Conservation (phyloP, 1,140 invertebrate genomes). For the Drosophila virilis region DNA sequence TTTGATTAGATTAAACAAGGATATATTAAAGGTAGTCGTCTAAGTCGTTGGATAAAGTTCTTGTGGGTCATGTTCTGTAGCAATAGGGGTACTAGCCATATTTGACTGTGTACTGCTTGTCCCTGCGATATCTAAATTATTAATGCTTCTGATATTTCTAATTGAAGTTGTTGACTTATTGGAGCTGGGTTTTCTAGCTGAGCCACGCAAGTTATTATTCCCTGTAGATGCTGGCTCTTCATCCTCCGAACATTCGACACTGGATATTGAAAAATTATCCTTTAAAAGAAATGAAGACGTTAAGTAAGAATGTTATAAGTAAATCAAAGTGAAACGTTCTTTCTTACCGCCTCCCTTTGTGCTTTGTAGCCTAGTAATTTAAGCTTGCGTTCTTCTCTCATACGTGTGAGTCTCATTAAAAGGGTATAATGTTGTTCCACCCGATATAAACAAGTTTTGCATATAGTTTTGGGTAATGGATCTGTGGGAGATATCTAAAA, state of each 20-base stretch:
- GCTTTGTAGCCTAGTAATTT: constrained; percentile 49
- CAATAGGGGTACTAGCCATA: constrained; percentile 1
- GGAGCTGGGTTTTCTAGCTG: constrained; percentile 3
- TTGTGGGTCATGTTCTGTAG: constrained; percentile 11
- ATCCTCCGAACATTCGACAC: constrained; percentile 63
- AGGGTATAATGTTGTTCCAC: constrained; percentile 89
- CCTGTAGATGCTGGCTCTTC: constrained; percentile 43
- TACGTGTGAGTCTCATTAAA: constrained; percentile 86
- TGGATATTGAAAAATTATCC: constrained; percentile 56
- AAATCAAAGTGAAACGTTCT: neutral
- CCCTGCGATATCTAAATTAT: constrained; percentile 26
- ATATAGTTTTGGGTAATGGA: constrained; percentile 90
- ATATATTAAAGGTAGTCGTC: constrained; percentile 13
- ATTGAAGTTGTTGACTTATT: constrained; percentile 25
- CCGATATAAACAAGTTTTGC: constrained; percentile 88
- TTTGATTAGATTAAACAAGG: constrained; percentile 37
- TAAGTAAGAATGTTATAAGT: neutral
- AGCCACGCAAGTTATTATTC: constrained; percentile 1
- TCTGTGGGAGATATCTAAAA: constrained; percentile 89
- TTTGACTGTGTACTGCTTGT: constrained; percentile 22
- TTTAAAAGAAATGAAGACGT: constrained; percentile 3
- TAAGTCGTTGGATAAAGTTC: constrained; percentile 29
- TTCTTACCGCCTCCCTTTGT: constrained; percentile 33
- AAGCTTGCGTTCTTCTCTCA: constrained; percentile 60
- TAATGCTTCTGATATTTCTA: constrained; percentile 19